Percentiles rank a stretch among this genome's conserved stretches.
These are phyloP conservation scores for Anthoscopus minutus DNA, from an alignment of 2,113 vertebrate species.

Conservation along the genomic window DNA sequence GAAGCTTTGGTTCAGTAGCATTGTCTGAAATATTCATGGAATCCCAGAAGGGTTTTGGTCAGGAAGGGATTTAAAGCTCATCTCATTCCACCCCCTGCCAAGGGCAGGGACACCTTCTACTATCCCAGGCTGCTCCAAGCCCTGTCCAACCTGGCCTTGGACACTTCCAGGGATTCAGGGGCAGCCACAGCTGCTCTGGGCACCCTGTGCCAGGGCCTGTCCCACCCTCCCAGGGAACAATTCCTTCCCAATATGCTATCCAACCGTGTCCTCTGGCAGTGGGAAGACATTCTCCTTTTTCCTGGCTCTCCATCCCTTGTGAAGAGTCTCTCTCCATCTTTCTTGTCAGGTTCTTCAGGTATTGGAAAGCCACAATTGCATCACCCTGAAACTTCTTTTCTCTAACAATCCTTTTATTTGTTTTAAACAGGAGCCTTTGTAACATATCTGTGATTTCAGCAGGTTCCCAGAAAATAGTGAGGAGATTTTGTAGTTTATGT, in stretches of 20 bases:
- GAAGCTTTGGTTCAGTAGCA: background rate
- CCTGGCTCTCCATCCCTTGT: background rate
- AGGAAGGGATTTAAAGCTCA: background rate
- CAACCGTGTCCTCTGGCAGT: rapidly evolving
- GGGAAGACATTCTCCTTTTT: rapidly evolving
- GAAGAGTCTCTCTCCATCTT: background rate
- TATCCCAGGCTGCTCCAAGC: background rate
- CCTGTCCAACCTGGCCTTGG: background rate
- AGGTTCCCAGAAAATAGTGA: background rate
- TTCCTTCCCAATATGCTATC: background rate
- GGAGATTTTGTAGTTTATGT: background rate
- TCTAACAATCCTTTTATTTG: background rate
- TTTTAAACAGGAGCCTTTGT: background rate
- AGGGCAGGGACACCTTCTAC: background rate
- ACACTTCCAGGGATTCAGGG: background rate
- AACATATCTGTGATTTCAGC: background rate
- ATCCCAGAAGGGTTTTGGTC: background rate
- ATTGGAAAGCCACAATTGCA: background rate
- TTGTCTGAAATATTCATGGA: background rate
- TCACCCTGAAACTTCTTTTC: background rate
- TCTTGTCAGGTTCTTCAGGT: background rate
- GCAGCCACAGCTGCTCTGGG: background rate
- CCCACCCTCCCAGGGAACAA: background rate
- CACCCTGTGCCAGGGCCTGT: background rate
- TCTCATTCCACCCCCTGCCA: rapidly evolving